A percentile compares a stretch with the other conserved stretches of the same genome.
Conservation (phyloP, 2,113 vertebrate species). For the Lasiurus cinereus region DNA sequence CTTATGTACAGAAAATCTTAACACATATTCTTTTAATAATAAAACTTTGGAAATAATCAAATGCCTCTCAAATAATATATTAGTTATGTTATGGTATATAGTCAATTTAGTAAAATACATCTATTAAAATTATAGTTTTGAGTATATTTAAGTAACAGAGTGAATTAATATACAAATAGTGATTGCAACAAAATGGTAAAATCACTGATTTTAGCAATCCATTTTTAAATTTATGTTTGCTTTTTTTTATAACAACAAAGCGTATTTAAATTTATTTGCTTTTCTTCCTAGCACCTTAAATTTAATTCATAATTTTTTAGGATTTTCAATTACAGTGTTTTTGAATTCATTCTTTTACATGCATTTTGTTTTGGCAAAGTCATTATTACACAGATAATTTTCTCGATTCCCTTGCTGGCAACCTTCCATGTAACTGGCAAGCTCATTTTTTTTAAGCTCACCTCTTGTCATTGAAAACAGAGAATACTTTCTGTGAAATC, state of each 20-base stretch:
- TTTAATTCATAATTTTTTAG: background rate
- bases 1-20: background rate
- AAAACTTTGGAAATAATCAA: constrained; percentile 34
- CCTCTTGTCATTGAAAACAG: constrained; percentile 22
- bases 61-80: background rate
- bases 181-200: background rate
- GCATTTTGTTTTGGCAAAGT: background rate
- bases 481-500: background rate
- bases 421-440: background rate
- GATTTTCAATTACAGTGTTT: background rate
- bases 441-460: background rate
- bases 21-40: background rate
- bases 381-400: background rate
- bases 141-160: background rate
- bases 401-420: background rate
- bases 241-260: background rate
- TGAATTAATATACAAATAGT: background rate
- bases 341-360: background rate
- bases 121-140: background rate
- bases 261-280: background rate
- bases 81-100: background rate
- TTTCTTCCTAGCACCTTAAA: background rate
- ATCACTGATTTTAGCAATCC: background rate
- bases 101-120: background rate
- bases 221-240: background rate